These are phyloP conservation scores for Hyperopisus bebe DNA, from an alignment of 2,113 vertebrate genomes.

Conservation along the genomic window DNA sequence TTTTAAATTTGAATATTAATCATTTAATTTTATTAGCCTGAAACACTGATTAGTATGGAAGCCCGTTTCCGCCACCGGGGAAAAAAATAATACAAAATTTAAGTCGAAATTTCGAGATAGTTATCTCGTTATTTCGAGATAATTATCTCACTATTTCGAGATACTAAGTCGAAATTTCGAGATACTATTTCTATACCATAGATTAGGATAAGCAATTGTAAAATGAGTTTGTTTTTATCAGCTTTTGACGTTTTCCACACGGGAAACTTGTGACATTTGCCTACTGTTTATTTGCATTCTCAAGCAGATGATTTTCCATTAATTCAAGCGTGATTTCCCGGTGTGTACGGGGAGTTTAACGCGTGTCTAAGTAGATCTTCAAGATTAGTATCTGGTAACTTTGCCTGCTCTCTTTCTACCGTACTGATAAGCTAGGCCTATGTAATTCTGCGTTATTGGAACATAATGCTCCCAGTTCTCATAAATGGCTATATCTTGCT, in stretches of 20 bases:
- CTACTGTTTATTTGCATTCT: neutral
- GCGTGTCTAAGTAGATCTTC: neutral
- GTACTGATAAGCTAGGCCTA: neutral
- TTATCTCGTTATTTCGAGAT: too few species aligned
- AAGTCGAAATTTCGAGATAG: too few species aligned
- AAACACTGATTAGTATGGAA: neutral
- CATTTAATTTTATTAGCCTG: neutral
- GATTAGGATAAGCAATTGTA: neutral
- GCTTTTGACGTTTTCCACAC: neutral
- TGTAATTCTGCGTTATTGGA: neutral
- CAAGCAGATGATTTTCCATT: neutral
- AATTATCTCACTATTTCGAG: too few species aligned
- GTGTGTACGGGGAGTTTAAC: neutral
- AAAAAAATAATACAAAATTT: too few species aligned
- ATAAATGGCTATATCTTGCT: neutral
- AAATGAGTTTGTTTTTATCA: neutral
- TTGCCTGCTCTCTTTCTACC: neutral
- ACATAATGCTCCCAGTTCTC: neutral
- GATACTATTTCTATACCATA: too few species aligned
- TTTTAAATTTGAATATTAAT: neutral
- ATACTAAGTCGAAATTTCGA: too few species aligned
- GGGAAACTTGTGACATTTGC: neutral
- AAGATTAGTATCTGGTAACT: neutral
- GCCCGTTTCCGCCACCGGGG: too few species aligned
- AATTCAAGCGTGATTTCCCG: neutral